These are phyloP conservation scores for fruit fly (Drosophila melanogaster) DNA, from an alignment of 1,140 invertebrate species.

Conservation along the genomic window DNA sequence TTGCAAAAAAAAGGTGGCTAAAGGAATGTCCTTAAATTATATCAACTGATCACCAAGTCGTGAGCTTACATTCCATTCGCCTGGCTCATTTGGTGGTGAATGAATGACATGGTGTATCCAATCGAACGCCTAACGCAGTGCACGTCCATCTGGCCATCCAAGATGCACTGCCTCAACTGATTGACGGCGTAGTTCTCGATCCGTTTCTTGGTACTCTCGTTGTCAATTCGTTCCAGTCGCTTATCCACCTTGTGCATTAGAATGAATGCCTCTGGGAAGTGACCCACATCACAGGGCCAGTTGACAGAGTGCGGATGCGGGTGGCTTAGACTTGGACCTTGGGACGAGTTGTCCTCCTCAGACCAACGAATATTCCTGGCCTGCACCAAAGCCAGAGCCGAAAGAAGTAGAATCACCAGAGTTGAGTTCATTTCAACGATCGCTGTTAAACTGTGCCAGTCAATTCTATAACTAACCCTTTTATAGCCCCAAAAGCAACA, in stretches of 20 bases:
- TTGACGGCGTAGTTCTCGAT: conserved; percentile 35
- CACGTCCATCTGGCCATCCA: conserved; percentile 40
- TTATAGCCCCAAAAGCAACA: conserved; percentile 17
- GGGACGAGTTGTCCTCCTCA: conserved; percentile 13
- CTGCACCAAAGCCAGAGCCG: conserved; percentile 18
- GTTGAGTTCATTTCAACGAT: conserved; percentile 31
- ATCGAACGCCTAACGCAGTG: conserved; percentile 57
- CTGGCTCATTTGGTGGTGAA: conserved; percentile 29
- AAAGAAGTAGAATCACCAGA: conserved; percentile 26
- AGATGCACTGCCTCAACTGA: conserved; percentile 46
- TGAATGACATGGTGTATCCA: conserved; percentile 61
- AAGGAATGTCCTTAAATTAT: background rate
- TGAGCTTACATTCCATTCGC: too few relatives aligned
- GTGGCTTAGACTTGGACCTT: background rate
- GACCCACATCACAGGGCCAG: conserved; percentile 59
- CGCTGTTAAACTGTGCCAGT: conserved; percentile 2
- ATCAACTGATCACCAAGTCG: too few relatives aligned
- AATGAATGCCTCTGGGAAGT: conserved; percentile 36
- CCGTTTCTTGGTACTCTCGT: conserved; percentile 4
- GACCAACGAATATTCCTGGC: conserved; percentile 22
- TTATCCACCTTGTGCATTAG: conserved; percentile 66
- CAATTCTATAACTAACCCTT: background rate
- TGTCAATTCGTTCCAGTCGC: conserved; percentile 42
- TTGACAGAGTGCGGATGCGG: conserved; percentile 5
- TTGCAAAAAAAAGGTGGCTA: background rate